Base-by-base conservation (phyloP, 2,113 vertebrate genomes). In the Taxidea taxus region DNA sequence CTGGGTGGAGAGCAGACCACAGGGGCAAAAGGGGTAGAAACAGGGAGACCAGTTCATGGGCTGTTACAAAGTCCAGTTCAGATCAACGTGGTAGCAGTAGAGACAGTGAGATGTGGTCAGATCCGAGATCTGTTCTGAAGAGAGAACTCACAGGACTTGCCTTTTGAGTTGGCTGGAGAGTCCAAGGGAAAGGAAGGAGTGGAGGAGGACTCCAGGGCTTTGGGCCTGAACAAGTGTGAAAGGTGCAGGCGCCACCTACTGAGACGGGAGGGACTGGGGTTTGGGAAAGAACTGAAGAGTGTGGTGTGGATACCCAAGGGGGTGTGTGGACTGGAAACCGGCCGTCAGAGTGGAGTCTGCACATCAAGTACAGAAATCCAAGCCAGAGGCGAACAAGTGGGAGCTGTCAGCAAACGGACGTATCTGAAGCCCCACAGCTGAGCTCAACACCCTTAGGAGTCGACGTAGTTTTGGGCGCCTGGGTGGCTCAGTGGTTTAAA, bases 271-370 rank as follows among this genome's bases (percentile, higher is more conserved):
- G 56, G 77, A 39, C 62, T n/a, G 2, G 14, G n/a, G 29, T 10
- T 18, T 51, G 9, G 15, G 31, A 47, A 3, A 68, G 62, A 31
- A 47, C 68, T 68, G 13, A 49, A 72, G 81, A 29, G 15, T 10
- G 84, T 23, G 14, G 27, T 42, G 23, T 11, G 4, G 49, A 44
- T 15, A 44, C 12, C 51, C 29, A 51, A 10, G 72, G 23, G 11
- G 2, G 37, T 14, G n/a, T 27, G 29, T 11, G 1, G 0, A 58
- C 13, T 68, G 8, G 20, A 80, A 51, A 66, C 0, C 8, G 31
- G 49, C 4, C 8, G 7, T 6, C 25, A 74, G 44, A 81, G 15
- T 34, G 64, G 44, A 81, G 15, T 34, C 82, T 70, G 25, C 60
- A 7, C 13, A 1, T 75, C 47, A 93, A 15, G 66, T 47, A 47